These are phyloP conservation scores for Callaeas wilsoni DNA, from an alignment of 2,113 vertebrate species.

Conservation along the genomic window DNA sequence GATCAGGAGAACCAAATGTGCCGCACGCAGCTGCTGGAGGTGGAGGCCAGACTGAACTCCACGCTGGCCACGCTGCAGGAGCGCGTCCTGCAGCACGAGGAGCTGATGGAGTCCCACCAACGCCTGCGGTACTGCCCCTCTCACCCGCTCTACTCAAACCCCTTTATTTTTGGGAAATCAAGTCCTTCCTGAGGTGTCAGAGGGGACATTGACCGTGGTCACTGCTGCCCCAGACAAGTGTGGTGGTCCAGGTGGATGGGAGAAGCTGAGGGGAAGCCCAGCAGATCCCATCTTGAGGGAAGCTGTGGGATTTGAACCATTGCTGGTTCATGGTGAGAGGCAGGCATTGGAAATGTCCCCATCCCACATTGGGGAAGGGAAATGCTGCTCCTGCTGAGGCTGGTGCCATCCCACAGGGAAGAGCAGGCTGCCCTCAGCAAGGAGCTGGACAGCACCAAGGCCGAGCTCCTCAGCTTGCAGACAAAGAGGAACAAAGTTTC, in stretches of 20 bases:
- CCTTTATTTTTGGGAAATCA: fast-evolving
- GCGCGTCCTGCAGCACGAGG: conserved; percentile 78
- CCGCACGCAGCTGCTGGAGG: conserved; percentile 80
- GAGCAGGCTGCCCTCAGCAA: not conserved
- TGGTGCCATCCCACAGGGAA: not conserved
- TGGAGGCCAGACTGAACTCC: conserved; percentile 73
- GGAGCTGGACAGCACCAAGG: conserved; percentile 28
- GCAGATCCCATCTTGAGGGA: not conserved
- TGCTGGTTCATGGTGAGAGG: not conserved
- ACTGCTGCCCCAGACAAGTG: not conserved
- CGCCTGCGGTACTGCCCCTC: conserved; percentile 71
- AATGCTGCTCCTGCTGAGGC: not conserved
- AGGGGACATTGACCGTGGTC: fast-evolving
- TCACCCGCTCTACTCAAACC: not conserved
- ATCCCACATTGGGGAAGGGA: fast-evolving
- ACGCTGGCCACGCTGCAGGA: conserved; percentile 76
- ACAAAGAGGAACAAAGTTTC: conserved; percentile 43
- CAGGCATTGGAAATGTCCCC: not conserved
- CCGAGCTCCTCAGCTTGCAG: not conserved
- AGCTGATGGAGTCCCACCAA: conserved; percentile 74
- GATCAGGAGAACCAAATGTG: conserved; percentile 83
- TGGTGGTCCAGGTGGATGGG: not conserved
- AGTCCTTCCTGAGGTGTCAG: not conserved
- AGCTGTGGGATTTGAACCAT: not conserved
- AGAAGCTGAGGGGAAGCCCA: not conserved